Evolutionary conservation across 2,888 invertebrate species (phyloP).

Genomic region (Bhutanitis thaidina): DNA sequence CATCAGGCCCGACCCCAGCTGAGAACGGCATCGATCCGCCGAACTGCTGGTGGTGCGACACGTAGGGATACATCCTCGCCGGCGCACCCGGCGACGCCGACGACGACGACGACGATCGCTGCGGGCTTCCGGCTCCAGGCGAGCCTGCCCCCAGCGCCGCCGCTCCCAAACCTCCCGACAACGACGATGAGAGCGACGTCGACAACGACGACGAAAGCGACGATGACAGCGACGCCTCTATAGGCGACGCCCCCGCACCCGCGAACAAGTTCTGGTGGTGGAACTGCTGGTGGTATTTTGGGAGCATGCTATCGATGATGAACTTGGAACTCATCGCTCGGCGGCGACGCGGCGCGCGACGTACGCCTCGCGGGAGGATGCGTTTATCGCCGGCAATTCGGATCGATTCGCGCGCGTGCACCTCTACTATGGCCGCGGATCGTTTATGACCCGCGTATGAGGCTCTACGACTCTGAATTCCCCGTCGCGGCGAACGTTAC

Average conservation of each 20-base stretch:
- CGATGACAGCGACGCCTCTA: conserved; percentile 82
- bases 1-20: conserved; percentile 83
- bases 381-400: conserved; percentile 79
- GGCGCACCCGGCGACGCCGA: conserved; percentile 86
- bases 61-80: conserved; percentile 95
- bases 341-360: conserved; percentile 78
- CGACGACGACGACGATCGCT: conserved; percentile 81
- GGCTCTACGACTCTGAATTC: conserved; percentile 92
- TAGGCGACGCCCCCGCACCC: conserved; percentile 86
- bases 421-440: conserved; percentile 85
- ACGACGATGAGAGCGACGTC: conserved; percentile 78
- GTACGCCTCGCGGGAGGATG: conserved; percentile 77
- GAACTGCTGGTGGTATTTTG: conserved; percentile 91
- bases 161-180: conserved; percentile 69
- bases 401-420: conserved; percentile 81
- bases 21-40: conserved; percentile 84
- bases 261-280: conserved; percentile 82
- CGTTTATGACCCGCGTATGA: conserved; percentile 92
- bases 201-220: conserved; percentile 80
- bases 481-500: conserved; percentile 82
- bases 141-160: conserved; percentile 82
- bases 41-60: conserved; percentile 89
- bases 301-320: conserved; percentile 98
- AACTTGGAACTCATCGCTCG: conserved; percentile 97
- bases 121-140: conserved; percentile 81